Conservation (phyloP, 2,113 vertebrate species). For the Meriones unguiculatus region DNA sequence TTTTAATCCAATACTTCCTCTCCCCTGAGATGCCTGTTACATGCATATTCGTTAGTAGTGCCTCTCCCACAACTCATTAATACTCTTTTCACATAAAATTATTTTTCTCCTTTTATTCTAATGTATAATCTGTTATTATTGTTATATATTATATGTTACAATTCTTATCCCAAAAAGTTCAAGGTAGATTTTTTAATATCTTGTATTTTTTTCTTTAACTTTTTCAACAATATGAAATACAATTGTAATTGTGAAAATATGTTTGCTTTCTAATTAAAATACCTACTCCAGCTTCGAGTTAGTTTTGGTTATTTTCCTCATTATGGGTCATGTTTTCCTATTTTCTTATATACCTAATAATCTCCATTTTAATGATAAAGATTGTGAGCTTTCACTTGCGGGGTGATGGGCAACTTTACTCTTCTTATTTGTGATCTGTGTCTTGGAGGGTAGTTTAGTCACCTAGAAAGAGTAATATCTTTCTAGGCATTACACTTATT, state of each 20-base stretch:
- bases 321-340: not conserved
- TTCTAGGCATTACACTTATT: not conserved
- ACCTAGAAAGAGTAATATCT: not conserved
- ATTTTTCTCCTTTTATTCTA: not conserved
- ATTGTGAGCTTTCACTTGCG: conserved; percentile 28
- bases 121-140: not conserved
- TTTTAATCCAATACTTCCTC: not conserved
- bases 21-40: not conserved
- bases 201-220: conserved; percentile 7
- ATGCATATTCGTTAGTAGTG: not conserved
- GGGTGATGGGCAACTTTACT: not conserved
- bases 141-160: not conserved
- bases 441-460: not conserved
- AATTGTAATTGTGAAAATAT: conserved; percentile 11
- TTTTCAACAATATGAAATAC: not conserved
- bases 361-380: conserved; percentile 27
- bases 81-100: not conserved
- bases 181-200: not conserved
- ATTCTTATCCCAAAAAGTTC: conserved; percentile 22
- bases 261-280: conserved; percentile 38
- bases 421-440: not conserved
- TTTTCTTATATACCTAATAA: not conserved
- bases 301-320: not conserved
- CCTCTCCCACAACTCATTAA: not conserved
- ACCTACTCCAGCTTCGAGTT: not conserved